phyloP scores from a whole-genome alignment of 2,888 invertebrate genomes.

The Itoplectis maculator region DNA sequence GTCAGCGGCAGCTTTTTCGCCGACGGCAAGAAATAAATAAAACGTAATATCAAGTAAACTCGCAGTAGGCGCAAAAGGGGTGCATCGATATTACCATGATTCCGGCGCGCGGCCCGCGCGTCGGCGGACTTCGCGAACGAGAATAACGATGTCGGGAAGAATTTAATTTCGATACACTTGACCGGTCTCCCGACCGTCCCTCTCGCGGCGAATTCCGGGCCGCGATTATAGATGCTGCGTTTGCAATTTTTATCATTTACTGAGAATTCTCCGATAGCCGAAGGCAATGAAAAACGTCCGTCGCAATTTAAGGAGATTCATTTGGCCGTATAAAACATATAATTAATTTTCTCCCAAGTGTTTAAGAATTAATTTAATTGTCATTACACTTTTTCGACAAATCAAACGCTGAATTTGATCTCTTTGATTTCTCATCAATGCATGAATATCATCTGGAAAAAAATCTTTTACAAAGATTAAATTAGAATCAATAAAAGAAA shows the following conservation, averaged over 20 bases:
- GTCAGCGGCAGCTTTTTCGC: constrained; percentile 1
- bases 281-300: background rate
- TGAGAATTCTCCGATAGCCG: background rate
- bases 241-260: background rate
- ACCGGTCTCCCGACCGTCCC: constrained; percentile 20
- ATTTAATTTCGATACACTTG: constrained; percentile 69
- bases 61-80: constrained; percentile 10
- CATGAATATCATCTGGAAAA: too few relatives aligned
- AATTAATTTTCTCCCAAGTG: too few relatives aligned
- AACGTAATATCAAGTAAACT: constrained; percentile 35
- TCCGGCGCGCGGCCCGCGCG: background rate
- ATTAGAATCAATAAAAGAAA: too few relatives aligned
- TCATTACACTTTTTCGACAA: too few relatives aligned
- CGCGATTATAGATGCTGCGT: background rate
- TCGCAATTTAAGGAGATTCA: background rate
- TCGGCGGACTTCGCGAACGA: constrained; percentile 14
- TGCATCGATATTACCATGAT: constrained; percentile 43
- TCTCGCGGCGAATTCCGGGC: constrained; percentile 37
- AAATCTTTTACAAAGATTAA: too few relatives aligned
- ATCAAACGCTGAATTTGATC: too few relatives aligned
- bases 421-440: too few relatives aligned
- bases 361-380: background rate
- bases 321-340: too few relatives aligned
- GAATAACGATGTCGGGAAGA: constrained; percentile 66
- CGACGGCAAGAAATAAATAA: constrained; percentile 42